These are phyloP conservation scores for Chionis minor DNA, from an alignment of 2,113 vertebrate species.

Conservation along the genomic window DNA sequence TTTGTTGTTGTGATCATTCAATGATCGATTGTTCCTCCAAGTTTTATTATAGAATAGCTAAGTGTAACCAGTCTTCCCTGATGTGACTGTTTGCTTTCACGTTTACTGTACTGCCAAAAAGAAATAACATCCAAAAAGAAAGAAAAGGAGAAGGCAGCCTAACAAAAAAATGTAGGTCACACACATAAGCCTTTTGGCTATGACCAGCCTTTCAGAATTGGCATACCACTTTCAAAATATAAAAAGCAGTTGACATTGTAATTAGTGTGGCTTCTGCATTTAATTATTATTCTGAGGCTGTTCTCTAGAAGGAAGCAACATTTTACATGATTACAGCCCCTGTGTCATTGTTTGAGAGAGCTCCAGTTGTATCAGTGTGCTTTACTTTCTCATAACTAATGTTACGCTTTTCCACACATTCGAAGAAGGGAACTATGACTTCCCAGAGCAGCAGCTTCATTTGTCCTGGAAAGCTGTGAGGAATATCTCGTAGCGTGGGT, in stretches of 20 bases:
- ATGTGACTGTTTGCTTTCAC: not conserved
- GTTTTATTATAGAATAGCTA: not conserved
- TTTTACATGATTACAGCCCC: not conserved
- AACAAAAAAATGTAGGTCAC: not conserved
- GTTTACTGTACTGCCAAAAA: not conserved
- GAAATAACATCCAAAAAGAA: not conserved
- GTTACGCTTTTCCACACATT: not conserved
- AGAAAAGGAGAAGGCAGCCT: not conserved
- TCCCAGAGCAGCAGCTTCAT: not conserved
- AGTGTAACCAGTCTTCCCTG: not conserved
- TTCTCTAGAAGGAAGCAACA: not conserved
- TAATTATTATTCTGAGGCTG: not conserved
- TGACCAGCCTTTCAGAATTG: not conserved
- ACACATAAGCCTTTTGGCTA: not conserved
- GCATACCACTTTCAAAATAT: not conserved
- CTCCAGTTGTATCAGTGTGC: not conserved
- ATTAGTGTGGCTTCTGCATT: not conserved
- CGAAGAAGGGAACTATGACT: not conserved
- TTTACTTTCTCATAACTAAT: not conserved
- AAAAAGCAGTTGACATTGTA: not conserved
- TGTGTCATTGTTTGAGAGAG: not conserved
- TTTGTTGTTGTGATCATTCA: not conserved
- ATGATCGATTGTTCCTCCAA: not conserved
- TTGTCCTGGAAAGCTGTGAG: not conserved
- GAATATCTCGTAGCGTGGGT: not conserved